These are phyloP conservation scores for Crambe crambe DNA, from an alignment of 37 sponge, comb jelly and placozoan genomes.

Conservation along the genomic window DNA sequence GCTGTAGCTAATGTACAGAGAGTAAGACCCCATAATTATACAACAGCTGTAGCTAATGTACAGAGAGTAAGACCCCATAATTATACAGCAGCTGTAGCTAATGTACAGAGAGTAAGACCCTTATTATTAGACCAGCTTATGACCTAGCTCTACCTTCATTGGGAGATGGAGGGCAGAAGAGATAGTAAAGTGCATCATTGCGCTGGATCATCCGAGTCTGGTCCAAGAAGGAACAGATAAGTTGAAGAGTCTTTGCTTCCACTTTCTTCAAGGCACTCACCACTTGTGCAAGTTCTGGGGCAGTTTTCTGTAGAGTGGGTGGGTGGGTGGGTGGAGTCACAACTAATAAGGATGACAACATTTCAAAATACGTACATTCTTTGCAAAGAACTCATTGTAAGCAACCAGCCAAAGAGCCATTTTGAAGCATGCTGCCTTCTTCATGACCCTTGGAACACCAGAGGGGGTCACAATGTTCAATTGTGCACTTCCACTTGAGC, in stretches of 20 bases:
- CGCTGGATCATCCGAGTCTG: slow-evolving; percentile 16
- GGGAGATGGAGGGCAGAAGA: neutral
- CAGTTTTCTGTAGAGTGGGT: slow-evolving; percentile 22
- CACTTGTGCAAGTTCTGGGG: slow-evolving; percentile 18
- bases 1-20: no score
- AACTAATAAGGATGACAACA: neutral
- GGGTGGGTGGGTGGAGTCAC: neutral
- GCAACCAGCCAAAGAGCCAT: slow-evolving; percentile 65
- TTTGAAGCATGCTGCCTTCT: slow-evolving; percentile 22
- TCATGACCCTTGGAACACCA: slow-evolving; percentile 3
- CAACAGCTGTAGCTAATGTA: no score
- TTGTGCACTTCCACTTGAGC: neutral
- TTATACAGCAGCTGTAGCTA: no score
- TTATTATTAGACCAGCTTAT: no score
- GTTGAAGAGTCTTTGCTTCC: neutral
- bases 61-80: no score
- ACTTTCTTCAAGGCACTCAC: slow-evolving; percentile 17
- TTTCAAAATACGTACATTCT: slow-evolving; percentile 28
- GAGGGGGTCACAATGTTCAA: slow-evolving; percentile 18
- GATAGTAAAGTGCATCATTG: neutral
- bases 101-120: no score
- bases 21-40: no score
- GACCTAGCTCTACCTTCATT: neutral
- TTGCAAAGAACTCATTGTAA: slow-evolving; percentile 62
- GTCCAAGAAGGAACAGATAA: slow-evolving; percentile 46